These are phyloP conservation scores for Laterallus jamaicensis DNA, from an alignment of 2,113 vertebrate species.

Conservation along the genomic window DNA sequence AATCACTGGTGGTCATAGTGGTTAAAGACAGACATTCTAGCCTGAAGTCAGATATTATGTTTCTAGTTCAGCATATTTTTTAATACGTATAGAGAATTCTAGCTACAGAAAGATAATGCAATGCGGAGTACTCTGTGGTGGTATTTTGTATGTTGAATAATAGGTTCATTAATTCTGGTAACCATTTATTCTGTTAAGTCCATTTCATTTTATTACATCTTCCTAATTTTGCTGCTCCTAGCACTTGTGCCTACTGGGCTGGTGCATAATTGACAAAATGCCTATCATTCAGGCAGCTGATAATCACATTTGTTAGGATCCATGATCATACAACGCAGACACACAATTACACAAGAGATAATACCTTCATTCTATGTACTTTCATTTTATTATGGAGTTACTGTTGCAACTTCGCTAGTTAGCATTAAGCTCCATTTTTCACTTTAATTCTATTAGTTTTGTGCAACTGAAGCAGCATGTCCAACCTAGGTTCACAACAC, in stretches of 20 bases:
- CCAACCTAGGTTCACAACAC: neutral
- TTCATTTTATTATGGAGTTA: constrained; percentile 1
- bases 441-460: neutral
- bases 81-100: neutral
- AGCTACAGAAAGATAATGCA: neutral
- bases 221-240: constrained; percentile 4
- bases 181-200: neutral
- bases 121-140: neutral
- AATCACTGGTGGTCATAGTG: neutral
- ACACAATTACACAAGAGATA: neutral
- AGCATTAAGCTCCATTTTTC: neutral
- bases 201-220: constrained; percentile 12
- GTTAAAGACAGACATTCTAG: neutral
- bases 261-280: neutral
- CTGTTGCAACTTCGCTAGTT: neutral
- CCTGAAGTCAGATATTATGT: neutral
- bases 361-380: neutral
- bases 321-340: neutral
- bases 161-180: neutral
- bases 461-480: neutral
- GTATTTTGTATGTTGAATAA: neutral
- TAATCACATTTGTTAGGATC: constrained; percentile 8
- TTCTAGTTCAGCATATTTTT: neutral
- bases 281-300: neutral
- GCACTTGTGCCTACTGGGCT: neutral